Percentiles rank a stretch among this genome's conserved stretches.
phyloP scores from a whole-genome alignment of 2,888 invertebrate species.

The Tanytarsus gracilentus region DNA sequence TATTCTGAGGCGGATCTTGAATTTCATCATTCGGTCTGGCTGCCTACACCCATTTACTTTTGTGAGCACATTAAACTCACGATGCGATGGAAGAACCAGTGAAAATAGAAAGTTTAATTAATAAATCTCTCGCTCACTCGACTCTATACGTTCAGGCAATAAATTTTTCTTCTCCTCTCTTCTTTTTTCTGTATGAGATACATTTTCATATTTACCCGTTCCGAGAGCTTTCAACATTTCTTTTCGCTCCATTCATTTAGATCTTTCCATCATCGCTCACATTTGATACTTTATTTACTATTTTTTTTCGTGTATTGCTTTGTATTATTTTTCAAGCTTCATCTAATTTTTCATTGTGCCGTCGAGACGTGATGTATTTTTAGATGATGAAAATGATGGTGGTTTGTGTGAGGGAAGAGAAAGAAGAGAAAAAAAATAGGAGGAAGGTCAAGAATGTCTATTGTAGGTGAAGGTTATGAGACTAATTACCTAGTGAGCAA shows the following conservation, averaged over 20 bases:
- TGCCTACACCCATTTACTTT: too few species aligned
- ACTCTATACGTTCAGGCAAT: too few species aligned
- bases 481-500: slow-evolving; percentile 18
- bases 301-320: too few species aligned
- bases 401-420: not conserved
- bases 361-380: too few species aligned
- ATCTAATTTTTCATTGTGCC: slow-evolving; percentile 10
- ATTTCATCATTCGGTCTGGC: not conserved
- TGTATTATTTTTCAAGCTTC: not conserved
- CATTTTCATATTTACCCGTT: not conserved
- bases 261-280: not conserved
- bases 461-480: slow-evolving; percentile 22
- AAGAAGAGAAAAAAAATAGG: not conserved
- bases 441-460: slow-evolving; percentile 16
- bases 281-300: too few species aligned
- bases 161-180: slow-evolving; percentile 4
- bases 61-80: slow-evolving; percentile 10
- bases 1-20: slow-evolving; percentile 7
- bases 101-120: slow-evolving; percentile 27
- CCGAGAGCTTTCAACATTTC: not conserved
- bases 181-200: not conserved
- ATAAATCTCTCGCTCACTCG: slow-evolving; percentile 21
- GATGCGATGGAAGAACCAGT: slow-evolving; percentile 3
- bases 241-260: not conserved
- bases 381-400: too few species aligned